Evolutionary conservation across 2,113 vertebrate genomes (phyloP).

Genomic region (Geococcyx californianus): DNA sequence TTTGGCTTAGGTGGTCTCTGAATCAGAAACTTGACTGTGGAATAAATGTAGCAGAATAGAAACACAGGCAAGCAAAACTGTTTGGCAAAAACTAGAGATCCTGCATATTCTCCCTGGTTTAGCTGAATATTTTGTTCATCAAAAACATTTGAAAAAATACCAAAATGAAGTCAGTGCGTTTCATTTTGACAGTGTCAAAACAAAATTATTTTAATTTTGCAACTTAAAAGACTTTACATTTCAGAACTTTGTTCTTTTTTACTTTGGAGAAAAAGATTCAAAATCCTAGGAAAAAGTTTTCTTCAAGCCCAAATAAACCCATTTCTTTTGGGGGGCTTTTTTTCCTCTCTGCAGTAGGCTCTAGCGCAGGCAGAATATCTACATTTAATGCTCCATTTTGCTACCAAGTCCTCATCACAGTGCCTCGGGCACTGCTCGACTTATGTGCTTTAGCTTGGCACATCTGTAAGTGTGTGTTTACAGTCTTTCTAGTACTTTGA

Average conservation of each 20-base stretch:
- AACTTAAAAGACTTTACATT: neutral
- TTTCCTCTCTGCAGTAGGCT: neutral
- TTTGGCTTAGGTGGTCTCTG: conserved; percentile 12
- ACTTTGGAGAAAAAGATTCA: neutral
- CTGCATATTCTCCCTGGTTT: neutral
- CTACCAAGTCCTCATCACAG: neutral
- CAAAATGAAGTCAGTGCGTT: neutral
- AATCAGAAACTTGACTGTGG: neutral
- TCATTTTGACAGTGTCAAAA: neutral
- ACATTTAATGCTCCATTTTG: conserved; percentile 12
- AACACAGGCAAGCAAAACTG: neutral
- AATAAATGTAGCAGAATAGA: conserved; percentile 9
- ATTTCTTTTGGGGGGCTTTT: neutral
- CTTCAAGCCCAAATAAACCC: neutral
- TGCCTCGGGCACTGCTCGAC: neutral
- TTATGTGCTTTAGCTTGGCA: neutral
- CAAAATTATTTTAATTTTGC: neutral
- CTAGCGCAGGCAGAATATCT: neutral
- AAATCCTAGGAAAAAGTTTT: neutral
- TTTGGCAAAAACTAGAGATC: neutral
- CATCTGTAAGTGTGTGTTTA: neutral
- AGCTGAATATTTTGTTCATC: conserved; percentile 14
- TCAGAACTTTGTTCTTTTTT: neutral
- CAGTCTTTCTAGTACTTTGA: neutral
- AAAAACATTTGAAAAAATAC: neutral